Base-by-base conservation (phyloP, 2,113 vertebrate genomes). In the Rhinogobius similis region DNA sequence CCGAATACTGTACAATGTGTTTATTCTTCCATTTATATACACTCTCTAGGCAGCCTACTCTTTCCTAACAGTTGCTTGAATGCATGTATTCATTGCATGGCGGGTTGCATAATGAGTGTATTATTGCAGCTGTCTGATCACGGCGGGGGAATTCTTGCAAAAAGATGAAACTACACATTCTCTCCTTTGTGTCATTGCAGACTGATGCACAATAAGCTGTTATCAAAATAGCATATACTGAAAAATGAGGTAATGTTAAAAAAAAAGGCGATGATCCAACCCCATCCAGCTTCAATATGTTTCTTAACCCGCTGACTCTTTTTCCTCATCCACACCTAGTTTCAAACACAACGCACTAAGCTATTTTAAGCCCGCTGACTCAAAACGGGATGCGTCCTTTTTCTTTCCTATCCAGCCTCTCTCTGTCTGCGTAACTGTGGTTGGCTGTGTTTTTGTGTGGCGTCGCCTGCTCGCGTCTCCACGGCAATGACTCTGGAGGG, bases 331-430 rank as follows among this genome's bases (percentile, higher is more conserved):
- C 70, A 64, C 83, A 61, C 63, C 75, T 68, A 65, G 68, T 79
- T 79, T 72, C 66, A 62, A 41, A 21, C n/a, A 65, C 14, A 26
- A 66, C 39, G 61, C 41, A 32, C 72, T 26, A n/a, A 21, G 64
- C 61, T 89, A 83, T 87, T 90, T 84, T 70, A 53, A 72, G 79
- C 77, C 62, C 69, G 36, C 44, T 84, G 73, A 78, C 70, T 84
- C 68, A 85, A 64, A 70, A 20, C 44, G 65, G 59, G 82, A 85
- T 88, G 87, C 86, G 63, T 78, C 65, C 39, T 89, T 89, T 80
- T 87, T 80, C 79, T 77, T 76, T 67, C 68, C 71, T 81, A 85
- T 81, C 67, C 81, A 73, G 75, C 70, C 72, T 62, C 65, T 56
- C 64, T 44, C 53, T 75, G 70, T 66, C 80, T n/a, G 76, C 39